Evolutionary conservation across 2,113 vertebrate genomes (phyloP).

Genomic region (Zingel zingel): DNA sequence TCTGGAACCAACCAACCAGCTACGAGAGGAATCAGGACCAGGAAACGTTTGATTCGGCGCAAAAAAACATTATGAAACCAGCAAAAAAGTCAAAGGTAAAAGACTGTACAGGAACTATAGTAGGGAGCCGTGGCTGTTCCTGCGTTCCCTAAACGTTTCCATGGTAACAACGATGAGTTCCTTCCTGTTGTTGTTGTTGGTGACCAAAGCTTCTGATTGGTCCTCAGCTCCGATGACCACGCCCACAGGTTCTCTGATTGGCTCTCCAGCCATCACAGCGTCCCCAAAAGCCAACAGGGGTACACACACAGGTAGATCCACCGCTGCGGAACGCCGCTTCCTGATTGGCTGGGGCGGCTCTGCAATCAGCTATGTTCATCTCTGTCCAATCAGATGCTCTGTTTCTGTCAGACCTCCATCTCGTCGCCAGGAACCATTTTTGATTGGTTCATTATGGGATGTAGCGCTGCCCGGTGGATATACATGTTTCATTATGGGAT

Average conservation of each 20-base stretch:
- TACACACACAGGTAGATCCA: constrained; percentile 66
- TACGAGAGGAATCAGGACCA: too few relatives aligned
- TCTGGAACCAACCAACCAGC: too few relatives aligned
- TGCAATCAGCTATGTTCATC: background rate
- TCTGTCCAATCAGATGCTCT: constrained; percentile 5
- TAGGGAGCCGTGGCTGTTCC: too few relatives aligned
- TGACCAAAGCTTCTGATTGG: constrained; percentile 69
- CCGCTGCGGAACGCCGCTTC: constrained; percentile 28
- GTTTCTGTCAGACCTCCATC: constrained; percentile 25
- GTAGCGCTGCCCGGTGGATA: too few relatives aligned
- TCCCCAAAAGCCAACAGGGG: constrained; percentile 60
- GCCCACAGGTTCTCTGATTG: constrained; percentile 66
- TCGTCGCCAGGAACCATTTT: background rate
- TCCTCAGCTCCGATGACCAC: constrained; percentile 67
- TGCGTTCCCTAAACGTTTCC: too few relatives aligned
- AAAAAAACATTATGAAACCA: too few relatives aligned
- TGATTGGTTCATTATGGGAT: too few relatives aligned
- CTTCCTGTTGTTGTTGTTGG: background rate
- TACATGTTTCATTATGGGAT: too few relatives aligned
- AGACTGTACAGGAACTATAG: too few relatives aligned
- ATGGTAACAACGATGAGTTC: too few relatives aligned
- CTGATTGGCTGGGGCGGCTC: constrained; percentile 42
- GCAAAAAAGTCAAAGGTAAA: too few relatives aligned
- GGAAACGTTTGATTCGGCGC: too few relatives aligned
- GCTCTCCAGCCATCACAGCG: constrained; percentile 66